Base-by-base conservation (phyloP, 2,113 vertebrate species). In the Archocentrus centrarchus region DNA sequence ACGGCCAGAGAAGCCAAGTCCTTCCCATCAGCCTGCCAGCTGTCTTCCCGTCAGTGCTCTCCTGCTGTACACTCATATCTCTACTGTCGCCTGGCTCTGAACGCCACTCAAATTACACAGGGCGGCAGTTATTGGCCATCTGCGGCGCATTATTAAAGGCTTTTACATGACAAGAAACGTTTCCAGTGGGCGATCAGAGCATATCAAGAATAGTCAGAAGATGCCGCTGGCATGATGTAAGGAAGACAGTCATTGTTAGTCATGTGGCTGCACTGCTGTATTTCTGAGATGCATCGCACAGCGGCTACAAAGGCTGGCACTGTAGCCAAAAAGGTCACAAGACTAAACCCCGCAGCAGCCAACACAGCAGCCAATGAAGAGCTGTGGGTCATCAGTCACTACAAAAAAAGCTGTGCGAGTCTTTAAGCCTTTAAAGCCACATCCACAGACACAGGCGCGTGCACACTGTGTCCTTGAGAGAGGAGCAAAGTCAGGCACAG, bases 91-190 rank as follows among this genome's bases (percentile, higher is more conserved):
- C 70, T 79, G 61, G 20, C 83, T 82, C 81, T 90, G 77, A 91
- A 86, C 66, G 8, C 78, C 32, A 83, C 87, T 95, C 92, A 73
- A 7, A 87, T 95, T 92, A 94, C 94, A 79, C 82, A 86, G 41
- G 1, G 55, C 61, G 77, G 87, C 87, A 88, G 80, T 82, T 60
- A 84, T 63, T 30, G 66, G 68, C 88, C 88, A 83, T 92, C 83
- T 92, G 92, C 27, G 22, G 77, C 11, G 0, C 24, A 11, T 68
- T 88, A 91, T 88, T 85, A 88, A 91, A 89, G 77, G 44, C 66
- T 83, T 86, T 77, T 83, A 83, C 37, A 86, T 84, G 70, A 85
- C 59, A 30, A 82, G 62, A 83, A 82, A 88, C 22, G 18, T 84
- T 81, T 85, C 82, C 80, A 77, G 82, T 1, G 78, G 63, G 37